Evolutionary conservation across 2,888 invertebrate genomes (phyloP).

Genomic region (Diloba caeruleocephala): DNA sequence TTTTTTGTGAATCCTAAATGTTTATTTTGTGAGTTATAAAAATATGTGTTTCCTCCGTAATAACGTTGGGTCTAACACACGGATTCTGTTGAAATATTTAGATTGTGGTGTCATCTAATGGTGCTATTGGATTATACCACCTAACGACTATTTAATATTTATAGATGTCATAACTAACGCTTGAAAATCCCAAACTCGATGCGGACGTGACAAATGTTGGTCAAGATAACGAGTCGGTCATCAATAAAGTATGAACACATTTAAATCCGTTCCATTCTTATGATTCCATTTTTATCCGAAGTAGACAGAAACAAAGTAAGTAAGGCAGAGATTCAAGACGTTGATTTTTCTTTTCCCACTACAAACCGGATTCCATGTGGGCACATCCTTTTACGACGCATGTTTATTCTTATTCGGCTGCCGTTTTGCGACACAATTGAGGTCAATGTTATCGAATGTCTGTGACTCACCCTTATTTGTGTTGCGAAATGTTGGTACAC

Average conservation of each 20-base stretch:
- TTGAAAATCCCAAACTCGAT: no score
- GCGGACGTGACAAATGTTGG: not conserved
- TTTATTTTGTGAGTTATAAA: constrained; percentile 10
- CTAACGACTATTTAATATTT: constrained; percentile 21
- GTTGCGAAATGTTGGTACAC: constrained; percentile 25
- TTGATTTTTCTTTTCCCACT: not conserved
- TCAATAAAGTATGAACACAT: no score
- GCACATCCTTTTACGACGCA: constrained; percentile 34
- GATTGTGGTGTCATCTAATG: constrained; percentile 2
- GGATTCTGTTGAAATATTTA: constrained; percentile 16
- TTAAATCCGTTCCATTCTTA: no score
- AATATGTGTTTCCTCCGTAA: constrained; percentile 17
- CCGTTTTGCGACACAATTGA: constrained; percentile 48
- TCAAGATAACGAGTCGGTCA: no score
- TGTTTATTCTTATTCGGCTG: constrained; percentile 31
- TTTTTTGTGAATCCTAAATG: constrained; percentile 34
- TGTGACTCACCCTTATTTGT: constrained; percentile 40
- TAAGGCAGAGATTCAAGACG: no score
- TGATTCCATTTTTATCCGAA: no score
- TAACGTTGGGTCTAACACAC: constrained; percentile 17
- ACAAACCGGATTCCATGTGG: constrained; percentile 5
- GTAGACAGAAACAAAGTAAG: no score
- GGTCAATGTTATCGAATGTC: constrained; percentile 52
- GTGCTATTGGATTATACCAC: constrained; percentile 9
- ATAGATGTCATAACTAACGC: constrained; percentile 2